Percentiles rank a stretch among this genome's conserved stretches.
Conservation (phyloP, 2,113 vertebrate species). For the Megaceryle torquata region DNA sequence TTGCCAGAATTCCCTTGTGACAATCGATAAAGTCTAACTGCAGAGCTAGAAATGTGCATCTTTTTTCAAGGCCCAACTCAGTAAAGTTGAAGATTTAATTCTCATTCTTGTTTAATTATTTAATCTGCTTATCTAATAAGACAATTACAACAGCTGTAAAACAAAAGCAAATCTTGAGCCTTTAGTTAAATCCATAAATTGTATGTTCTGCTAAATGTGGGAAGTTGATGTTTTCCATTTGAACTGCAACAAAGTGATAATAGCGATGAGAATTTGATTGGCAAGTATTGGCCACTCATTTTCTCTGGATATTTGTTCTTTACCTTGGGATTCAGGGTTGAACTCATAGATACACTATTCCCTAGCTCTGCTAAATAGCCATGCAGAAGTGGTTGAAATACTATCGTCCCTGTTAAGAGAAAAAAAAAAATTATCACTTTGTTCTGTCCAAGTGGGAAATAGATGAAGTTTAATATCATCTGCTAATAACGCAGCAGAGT, state of each 20-base stretch:
- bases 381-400: background rate
- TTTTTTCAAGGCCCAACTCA: background rate
- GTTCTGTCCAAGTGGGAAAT: background rate
- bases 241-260: background rate
- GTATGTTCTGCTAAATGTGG: background rate
- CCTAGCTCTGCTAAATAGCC: background rate
- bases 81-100: background rate
- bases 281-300: background rate
- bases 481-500: background rate
- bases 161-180: background rate
- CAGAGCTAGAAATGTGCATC: background rate
- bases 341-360: background rate
- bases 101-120: background rate
- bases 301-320: background rate
- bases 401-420: background rate
- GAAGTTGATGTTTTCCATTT: background rate
- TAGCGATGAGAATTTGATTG: background rate
- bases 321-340: background rate
- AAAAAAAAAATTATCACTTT: background rate
- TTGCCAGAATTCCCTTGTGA: background rate
- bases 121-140: background rate
- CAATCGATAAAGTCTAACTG: background rate
- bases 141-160: background rate
- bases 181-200: background rate
- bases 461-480: background rate